A percentile compares a stretch with the other conserved stretches of the same genome.
Evolutionary conservation across 2,888 invertebrate genomes (phyloP).

Genomic region (Apamea crenata): DNA sequence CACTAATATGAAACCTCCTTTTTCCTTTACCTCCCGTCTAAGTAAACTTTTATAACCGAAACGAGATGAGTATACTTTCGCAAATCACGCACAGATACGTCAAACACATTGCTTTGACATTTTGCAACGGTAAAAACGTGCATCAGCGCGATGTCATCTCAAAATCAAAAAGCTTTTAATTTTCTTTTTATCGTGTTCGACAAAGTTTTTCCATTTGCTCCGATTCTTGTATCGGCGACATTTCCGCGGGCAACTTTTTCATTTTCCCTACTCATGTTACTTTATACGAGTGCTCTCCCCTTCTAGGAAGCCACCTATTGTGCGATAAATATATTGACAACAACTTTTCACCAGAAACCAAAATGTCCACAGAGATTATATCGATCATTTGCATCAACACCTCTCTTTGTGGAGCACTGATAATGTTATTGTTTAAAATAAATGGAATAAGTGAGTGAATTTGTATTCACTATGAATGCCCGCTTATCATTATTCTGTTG

Average conservation of each 20-base stretch:
- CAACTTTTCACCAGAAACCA: slow-evolving; percentile 71
- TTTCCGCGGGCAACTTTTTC: slow-evolving; percentile 81
- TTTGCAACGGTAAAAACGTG: slow-evolving; percentile 53
- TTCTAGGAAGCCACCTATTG: slow-evolving; percentile 74
- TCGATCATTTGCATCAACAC: slow-evolving; percentile 72
- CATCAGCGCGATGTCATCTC: slow-evolving; percentile 58
- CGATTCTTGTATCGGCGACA: slow-evolving; percentile 79
- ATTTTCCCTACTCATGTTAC: slow-evolving; percentile 77
- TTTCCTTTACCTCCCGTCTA: slow-evolving; percentile 11
- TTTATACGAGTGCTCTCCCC: slow-evolving; percentile 71
- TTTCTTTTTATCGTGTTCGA: slow-evolving; percentile 76
- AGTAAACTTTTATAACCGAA: slow-evolving; percentile 16
- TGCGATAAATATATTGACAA: slow-evolving; percentile 77
- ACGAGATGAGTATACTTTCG: slow-evolving; percentile 8
- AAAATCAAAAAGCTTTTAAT: slow-evolving; percentile 77
- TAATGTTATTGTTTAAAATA: slow-evolving; percentile 65
- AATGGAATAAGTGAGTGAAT: slow-evolving; percentile 59
- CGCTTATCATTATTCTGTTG: slow-evolving; percentile 54
- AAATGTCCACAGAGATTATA: slow-evolving; percentile 73
- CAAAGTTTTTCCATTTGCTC: slow-evolving; percentile 83
- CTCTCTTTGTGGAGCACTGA: slow-evolving; percentile 63
- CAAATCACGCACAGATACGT: slow-evolving; percentile 29
- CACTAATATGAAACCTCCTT: slow-evolving; percentile 22
- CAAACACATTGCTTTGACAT: slow-evolving; percentile 36
- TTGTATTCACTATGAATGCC: slow-evolving; percentile 56